Evolutionary conservation across 2,113 vertebrate species (phyloP).

Genomic region (Tangachromis dhanisi): DNA sequence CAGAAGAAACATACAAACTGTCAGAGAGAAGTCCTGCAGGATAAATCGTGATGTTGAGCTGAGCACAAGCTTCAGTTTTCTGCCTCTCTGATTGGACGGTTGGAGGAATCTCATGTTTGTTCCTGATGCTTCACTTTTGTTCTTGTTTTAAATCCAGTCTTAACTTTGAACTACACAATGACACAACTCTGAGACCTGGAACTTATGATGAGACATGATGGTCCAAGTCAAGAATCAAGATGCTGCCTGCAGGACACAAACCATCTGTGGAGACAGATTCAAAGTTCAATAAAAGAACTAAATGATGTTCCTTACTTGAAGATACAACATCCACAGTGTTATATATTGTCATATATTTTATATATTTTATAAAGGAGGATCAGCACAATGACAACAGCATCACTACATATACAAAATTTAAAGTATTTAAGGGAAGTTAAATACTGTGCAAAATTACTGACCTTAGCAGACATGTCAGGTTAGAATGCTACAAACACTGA

Average conservation of each 20-base stretch:
- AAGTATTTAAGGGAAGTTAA: neutral
- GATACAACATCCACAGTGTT: neutral
- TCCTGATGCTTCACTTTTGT: neutral
- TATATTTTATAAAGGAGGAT: neutral
- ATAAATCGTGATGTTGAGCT: neutral
- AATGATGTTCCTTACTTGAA: neutral
- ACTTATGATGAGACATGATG: neutral
- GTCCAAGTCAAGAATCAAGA: neutral
- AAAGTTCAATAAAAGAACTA: neutral
- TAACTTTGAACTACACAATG: neutral
- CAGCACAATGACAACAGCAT: neutral
- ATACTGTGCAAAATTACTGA: neutral
- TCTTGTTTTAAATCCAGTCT: neutral
- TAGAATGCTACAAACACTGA: neutral
- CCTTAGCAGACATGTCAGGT: neutral
- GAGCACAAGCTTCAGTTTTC: neutral
- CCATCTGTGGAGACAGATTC: neutral
- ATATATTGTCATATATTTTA: neutral
- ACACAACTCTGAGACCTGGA: neutral
- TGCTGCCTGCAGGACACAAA: neutral
- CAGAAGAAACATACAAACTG: fast-evolving
- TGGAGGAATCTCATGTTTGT: neutral
- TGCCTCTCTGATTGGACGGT: neutral
- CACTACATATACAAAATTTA: neutral
- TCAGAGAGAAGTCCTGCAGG: neutral